Evolutionary conservation across 2,113 vertebrate genomes (phyloP), one percentile per base, ranked within the genome.

Genomic region (Damaliscus lunatus): DNA sequence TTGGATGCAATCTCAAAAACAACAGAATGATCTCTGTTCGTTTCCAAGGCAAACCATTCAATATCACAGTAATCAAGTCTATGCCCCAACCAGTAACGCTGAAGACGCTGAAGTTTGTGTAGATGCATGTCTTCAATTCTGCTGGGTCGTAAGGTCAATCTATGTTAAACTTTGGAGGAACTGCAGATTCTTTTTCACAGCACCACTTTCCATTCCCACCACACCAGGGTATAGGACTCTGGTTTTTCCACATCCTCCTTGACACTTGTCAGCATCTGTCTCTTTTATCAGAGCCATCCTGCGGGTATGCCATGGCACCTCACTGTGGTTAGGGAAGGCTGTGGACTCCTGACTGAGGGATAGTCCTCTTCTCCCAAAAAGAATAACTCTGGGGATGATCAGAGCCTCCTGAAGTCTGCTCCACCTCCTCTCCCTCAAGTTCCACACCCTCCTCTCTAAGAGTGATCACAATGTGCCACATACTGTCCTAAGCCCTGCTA

Each of bases 371-470:
- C 80, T 48, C 21, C 40, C 33, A 81, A 33, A 50, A 77, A 83
- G 78, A 95, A 71, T 36, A 95, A 71, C 46, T 92, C 12, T 57
- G 25, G 64, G 25, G 81, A 57, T 77, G 81, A 52, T 57, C 17
- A n/a, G 40, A 80, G 43, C 21, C 85, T 85, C 85, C 86, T n/a
- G 36, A 3, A 59, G 6, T 60, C 21, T 6, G 10, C 17, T 64
- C 71, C 33, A 52, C 31, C 33, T 60, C 33, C 1, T 64, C 27
- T 33, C 15, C 78, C 62, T 50, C 36, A 36, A 59, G 15, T 31
- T 77, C 60, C 40, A 82, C 11, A 57, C n/a, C 40, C 36, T 78
- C 31, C 62, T 50, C 67, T 27, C 62, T 33, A 0, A 78, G 62
- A 64, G 23, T 1, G 21, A 46, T 91, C 53, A 1, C 25, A 6